A percentile compares a stretch with the other conserved stretches of the same genome.
These are phyloP conservation scores for Pyrgilauda ruficollis DNA, from an alignment of 2,113 vertebrate genomes.

Conservation along the genomic window DNA sequence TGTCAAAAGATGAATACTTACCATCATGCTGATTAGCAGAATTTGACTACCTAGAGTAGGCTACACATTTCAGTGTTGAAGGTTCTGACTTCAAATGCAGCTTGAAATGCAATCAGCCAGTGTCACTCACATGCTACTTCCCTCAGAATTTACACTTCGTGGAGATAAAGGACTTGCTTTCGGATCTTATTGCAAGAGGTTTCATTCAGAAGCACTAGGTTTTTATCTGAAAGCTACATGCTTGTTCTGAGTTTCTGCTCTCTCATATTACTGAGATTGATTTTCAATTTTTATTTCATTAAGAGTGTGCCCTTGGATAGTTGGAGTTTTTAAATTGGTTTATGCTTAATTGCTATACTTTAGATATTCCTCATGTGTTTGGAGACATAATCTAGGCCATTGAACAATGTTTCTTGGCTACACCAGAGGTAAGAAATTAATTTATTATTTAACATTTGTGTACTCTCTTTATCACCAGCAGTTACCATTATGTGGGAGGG, in stretches of 20 bases:
- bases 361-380: not conserved
- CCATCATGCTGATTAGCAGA: not conserved
- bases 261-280: not conserved
- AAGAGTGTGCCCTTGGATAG: not conserved
- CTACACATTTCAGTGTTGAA: not conserved
- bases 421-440: not conserved
- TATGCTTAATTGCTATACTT: not conserved
- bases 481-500: not conserved
- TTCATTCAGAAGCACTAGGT: not conserved
- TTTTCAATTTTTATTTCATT: not conserved
- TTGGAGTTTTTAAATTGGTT: not conserved
- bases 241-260: not conserved
- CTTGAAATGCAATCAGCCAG: slow-evolving; percentile 6
- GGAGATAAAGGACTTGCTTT: not conserved
- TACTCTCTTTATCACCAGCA: not conserved
- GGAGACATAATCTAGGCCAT: not conserved
- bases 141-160: not conserved
- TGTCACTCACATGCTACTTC: not conserved
- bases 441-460: not conserved
- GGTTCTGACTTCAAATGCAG: not conserved
- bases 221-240: not conserved
- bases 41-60: not conserved
- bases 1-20: not conserved
- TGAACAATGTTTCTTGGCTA: not conserved
- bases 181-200: not conserved